These are phyloP conservation scores for Acanthochromis polyacanthus DNA, from an alignment of 2,113 vertebrate species.

Conservation along the genomic window DNA sequence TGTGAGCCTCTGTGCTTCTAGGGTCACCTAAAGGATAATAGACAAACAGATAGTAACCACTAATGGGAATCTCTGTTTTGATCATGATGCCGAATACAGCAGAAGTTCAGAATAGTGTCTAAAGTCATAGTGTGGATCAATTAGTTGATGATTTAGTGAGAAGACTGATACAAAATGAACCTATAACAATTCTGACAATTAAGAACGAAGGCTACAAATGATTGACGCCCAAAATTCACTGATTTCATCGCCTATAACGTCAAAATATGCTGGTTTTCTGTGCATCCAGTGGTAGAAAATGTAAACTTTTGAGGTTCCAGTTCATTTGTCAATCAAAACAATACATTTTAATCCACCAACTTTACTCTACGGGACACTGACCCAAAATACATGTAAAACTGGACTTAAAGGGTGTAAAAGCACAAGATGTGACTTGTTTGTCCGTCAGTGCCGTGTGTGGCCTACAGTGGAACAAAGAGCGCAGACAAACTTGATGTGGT, in stretches of 20 bases:
- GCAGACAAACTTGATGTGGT: slow-evolving; percentile 27
- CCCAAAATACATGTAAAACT: too few relatives aligned
- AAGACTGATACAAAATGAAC: background rate
- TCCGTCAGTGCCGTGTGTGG: background rate
- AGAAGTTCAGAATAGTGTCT: background rate
- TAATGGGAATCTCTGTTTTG: background rate
- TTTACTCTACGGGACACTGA: background rate
- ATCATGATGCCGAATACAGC: background rate
- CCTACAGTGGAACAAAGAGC: background rate
- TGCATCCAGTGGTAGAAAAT: background rate
- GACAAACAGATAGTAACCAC: background rate
- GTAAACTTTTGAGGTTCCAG: too few relatives aligned
- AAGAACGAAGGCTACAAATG: background rate
- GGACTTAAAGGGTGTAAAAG: background rate
- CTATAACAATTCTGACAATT: background rate
- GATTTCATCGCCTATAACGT: background rate
- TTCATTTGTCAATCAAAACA: background rate
- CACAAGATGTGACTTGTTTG: background rate
- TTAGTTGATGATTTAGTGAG: background rate
- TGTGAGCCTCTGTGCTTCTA: background rate
- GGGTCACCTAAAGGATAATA: background rate
- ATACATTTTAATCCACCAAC: background rate
- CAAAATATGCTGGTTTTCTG: background rate
- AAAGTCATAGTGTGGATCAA: background rate
- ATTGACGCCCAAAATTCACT: background rate